These are phyloP conservation scores for Pseudachorutes palmiensis DNA, from an alignment of 1,140 invertebrate species.

Conservation along the genomic window DNA sequence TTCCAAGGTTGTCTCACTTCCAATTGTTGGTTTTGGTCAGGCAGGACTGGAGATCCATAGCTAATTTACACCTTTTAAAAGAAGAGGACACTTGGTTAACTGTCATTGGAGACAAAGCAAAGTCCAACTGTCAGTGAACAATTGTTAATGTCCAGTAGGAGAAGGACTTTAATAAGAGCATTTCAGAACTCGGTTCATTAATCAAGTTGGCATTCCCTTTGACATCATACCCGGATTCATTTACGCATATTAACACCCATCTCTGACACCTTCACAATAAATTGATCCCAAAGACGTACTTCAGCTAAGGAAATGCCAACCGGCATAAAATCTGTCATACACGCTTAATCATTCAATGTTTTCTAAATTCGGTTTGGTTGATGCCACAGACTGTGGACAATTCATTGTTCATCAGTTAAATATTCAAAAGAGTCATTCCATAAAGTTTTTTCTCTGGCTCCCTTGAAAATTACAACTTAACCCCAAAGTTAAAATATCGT, in stretches of 20 bases:
- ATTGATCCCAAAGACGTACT: conserved; percentile 33
- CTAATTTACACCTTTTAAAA: not conserved
- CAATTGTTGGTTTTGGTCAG: not conserved
- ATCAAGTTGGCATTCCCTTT: conserved; percentile 24
- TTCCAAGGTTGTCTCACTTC: conserved; percentile 7
- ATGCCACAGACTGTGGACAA: not conserved
- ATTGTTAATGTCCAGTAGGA: conserved; percentile 10
- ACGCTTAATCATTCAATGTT: not conserved
- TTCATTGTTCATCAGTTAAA: conserved; percentile 1
- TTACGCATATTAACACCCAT: conserved; percentile 31
- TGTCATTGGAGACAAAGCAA: not conserved
- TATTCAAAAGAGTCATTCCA: not conserved
- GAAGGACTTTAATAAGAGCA: conserved; percentile 21
- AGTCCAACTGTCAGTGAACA: not conserved
- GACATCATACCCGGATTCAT: conserved; percentile 25
- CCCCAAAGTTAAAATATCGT: not conserved
- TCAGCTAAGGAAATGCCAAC: no score
- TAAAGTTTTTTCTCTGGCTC: not conserved
- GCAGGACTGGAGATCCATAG: not conserved
- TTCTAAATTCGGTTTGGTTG: conserved; percentile 2
- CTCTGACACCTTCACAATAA: conserved; percentile 32
- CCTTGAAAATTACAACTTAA: not conserved
- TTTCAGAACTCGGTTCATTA: no score
- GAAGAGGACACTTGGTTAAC: not conserved
- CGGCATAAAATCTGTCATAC: not conserved